Evolutionary conservation across 2,888 invertebrate species (phyloP), one percentile per base, ranked within the genome.

Genomic region (Gonocerus acuteangulatus): DNA sequence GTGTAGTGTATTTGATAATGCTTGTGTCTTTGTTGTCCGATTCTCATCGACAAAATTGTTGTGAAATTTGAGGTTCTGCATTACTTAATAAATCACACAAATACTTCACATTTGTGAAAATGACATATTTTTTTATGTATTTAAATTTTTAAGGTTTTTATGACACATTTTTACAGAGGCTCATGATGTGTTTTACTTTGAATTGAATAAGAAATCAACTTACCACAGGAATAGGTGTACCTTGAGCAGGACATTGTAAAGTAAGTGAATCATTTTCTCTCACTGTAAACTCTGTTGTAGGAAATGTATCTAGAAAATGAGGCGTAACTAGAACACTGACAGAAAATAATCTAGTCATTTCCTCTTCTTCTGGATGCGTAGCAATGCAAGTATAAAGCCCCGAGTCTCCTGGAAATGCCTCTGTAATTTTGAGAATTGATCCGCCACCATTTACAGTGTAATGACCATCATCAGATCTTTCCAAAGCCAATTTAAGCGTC

Each of bases 341-440:
- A n/a, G 72, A 69, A 51, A 82, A 78, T 1, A 74, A 73, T 1
- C 79, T 76, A 48, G 77, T 74, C n/a, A n/a, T n/a, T 1, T 76
- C 76, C 0, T 77, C 76, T 0, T 83, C 84, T 0, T 80, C 82
- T 0, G 75, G 74, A 72, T 84, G 85, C 19, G 75, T 73, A 0
- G 79, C 82, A 1, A 79, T 74, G 68, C 85, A 86, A 0, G 78
- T 77, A 71, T 82, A 84, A 1, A 74, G 73, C 0, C 81, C 78
- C 2, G 77, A 74, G 66, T 82, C 77, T 0, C 68, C 27, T 1
- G 75, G 71, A 18, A 60, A 48, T 7, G 67, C 67, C 51, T 68
- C 68, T 11, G 62, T 54, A 13, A 70, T 63, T 48, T 65, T 65
- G 13, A 70, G 62, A 21, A 64, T 48, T 52, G 63, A 59, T 9